Percentiles rank a stretch among this genome's conserved stretches.
Conservation (phyloP, 1,140 invertebrate species). For the Pogonus chalceus region DNA sequence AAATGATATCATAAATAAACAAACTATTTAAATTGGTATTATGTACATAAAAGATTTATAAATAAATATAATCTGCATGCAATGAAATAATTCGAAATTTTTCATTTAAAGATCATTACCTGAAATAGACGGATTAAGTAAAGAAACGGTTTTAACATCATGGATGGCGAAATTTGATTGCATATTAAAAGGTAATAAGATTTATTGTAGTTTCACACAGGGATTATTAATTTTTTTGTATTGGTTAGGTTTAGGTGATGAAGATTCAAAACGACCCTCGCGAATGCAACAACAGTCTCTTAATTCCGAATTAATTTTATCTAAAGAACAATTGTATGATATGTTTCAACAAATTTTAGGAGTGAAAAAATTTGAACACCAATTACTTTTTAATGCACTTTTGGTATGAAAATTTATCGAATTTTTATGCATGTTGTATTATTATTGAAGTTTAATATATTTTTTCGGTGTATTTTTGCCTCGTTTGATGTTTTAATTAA, state of each 20-base stretch:
- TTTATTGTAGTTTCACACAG: constrained; percentile 7
- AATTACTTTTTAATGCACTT: constrained; percentile 96
- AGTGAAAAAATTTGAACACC: constrained; percentile 99
- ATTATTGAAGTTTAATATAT: no score
- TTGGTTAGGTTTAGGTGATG: constrained; percentile 51
- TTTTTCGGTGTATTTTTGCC: no score
- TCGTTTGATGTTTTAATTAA: no score
- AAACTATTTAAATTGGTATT: no score
- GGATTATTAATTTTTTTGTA: constrained; percentile 11
- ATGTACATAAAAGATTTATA: no score
- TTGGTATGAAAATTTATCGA: constrained; percentile 53
- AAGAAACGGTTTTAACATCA: constrained; percentile 96
- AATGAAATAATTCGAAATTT: no score
- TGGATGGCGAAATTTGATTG: constrained; percentile 99
- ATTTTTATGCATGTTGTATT: no score
- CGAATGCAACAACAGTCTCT: constrained; percentile 78
- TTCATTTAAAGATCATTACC: constrained; percentile 82
- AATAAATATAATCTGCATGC: no score
- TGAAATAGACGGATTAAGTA: constrained; percentile 97
- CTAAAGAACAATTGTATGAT: constrained; percentile 96
- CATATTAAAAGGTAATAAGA: constrained; percentile 79
- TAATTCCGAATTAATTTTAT: constrained; percentile 84
- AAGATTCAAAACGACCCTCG: constrained; percentile 76
- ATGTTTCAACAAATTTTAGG: constrained; percentile 99
- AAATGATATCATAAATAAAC: no score